phyloP scores from a whole-genome alignment of 2,113 vertebrate genomes.

The Daboia siamensis region DNA sequence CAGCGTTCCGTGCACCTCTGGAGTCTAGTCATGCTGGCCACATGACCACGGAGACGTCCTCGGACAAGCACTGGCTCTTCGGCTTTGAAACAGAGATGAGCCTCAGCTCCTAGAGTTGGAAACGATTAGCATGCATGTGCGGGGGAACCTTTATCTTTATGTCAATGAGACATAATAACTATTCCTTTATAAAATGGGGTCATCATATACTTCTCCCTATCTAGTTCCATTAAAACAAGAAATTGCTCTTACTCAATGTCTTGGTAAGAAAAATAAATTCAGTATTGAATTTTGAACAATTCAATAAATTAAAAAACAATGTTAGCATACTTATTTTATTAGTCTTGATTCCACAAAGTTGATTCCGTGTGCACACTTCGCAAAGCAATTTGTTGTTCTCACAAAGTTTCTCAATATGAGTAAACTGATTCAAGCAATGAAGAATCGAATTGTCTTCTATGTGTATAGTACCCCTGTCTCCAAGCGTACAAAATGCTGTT shows the following conservation, averaged over 20 bases:
- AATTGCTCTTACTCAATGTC: not conserved
- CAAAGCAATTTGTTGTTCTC: constrained; percentile 91
- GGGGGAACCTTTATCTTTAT: not conserved
- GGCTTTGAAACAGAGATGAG: too few relatives aligned
- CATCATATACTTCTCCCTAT: not conserved
- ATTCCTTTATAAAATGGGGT: not conserved
- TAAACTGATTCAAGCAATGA: constrained; percentile 90
- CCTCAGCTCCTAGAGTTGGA: too few relatives aligned
- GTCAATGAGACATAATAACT: not conserved
- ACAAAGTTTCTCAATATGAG: constrained; percentile 84
- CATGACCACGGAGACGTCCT: too few relatives aligned
- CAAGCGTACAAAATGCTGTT: constrained; percentile 82
- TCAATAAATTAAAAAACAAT: not conserved
- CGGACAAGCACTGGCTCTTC: too few relatives aligned
- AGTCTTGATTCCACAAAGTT: constrained; percentile 64
- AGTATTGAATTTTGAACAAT: not conserved
- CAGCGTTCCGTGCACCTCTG: too few relatives aligned
- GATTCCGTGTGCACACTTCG: constrained; percentile 80
- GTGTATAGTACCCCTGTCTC: constrained; percentile 70
- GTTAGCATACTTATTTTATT: constrained; percentile 67
- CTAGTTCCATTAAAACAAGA: not conserved
- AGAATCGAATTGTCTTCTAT: constrained; percentile 81
- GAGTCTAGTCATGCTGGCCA: too few relatives aligned
- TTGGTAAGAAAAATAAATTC: not conserved
- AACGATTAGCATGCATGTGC: too few relatives aligned